phyloP scores from a whole-genome alignment of 2,113 vertebrate genomes.

The Bufo gargarizans region DNA sequence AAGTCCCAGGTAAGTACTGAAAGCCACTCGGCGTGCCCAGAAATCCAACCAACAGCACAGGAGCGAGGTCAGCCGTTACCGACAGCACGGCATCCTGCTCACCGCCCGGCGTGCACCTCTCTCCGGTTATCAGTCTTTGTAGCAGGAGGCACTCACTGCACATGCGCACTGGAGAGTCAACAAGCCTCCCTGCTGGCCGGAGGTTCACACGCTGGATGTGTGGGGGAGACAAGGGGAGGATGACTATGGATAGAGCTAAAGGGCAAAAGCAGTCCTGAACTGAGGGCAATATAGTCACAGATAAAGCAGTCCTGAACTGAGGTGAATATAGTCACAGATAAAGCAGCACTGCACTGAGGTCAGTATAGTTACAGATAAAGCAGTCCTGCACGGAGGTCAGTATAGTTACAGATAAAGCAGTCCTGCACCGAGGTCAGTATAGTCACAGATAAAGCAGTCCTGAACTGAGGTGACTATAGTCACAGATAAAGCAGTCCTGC shows the following conservation, averaged over 20 bases:
- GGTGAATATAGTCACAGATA: background rate
- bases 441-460: background rate
- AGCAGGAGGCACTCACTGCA: constrained; percentile 8
- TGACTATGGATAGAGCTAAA: background rate
- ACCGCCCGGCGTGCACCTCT: constrained; percentile 20
- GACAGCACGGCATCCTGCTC: constrained; percentile 5
- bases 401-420: background rate
- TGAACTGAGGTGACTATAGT: background rate
- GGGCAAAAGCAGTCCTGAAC: background rate
- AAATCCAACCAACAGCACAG: background rate
- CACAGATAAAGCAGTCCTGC: background rate
- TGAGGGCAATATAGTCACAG: too few relatives aligned
- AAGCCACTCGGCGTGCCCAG: background rate
- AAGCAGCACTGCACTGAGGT: too few relatives aligned
- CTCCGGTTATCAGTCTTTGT: constrained; percentile 34
- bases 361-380: background rate
- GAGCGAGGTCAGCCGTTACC: background rate
- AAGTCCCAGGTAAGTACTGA: background rate
- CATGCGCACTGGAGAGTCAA: constrained; percentile 23
- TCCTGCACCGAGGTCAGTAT: background rate
- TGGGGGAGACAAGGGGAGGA: constrained; percentile 32
- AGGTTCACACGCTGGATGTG: background rate
- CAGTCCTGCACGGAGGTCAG: background rate
- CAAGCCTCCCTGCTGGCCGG: constrained; percentile 33
- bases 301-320: background rate